Base-by-base conservation (phyloP, 2,888 invertebrate genomes). In the Rhogogaster chlorosoma region DNA sequence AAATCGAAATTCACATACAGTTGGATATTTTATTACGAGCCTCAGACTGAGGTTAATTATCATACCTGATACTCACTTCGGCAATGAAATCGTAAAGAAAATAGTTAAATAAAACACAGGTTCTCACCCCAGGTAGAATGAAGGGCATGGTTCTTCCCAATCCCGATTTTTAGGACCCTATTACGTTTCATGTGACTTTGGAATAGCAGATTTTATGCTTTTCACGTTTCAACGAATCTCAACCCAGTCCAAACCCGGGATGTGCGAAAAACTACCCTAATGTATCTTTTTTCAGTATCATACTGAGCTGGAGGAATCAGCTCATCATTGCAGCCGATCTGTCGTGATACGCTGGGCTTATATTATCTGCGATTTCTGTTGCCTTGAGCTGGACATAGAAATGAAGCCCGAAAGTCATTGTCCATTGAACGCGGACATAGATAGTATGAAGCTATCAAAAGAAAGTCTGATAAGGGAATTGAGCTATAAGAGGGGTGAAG, bases 391-490 rank as follows among this genome's bases (percentile, higher is more conserved):
- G 18, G 87, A 82, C 9, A 87, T 93, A 22, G 7, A 85, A 2
- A 87, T 90, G 87, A 86, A 87, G 0, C 89, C 89, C 12, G 91
- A 92, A n/a, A 70, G 85, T 29, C 92, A 93, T 85, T 91, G 87
- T 49, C 95, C 94, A 26, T 93, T 89, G 85, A 94, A 93, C 85
- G 93, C 93, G 29, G 93, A 93, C 1, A 93, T 91, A 7, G 94
- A 95, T 22, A 0, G 4, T 18, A 5, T 64, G 0, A 67, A 18
- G 29, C 4, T 15, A 38, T 32, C 53, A 2, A 83, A 67, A 49
- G 38, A 57, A 38, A 36, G 18, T 7, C 0, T 29, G 9, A 36
- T 32, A 32, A 84, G 53, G n/a, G 61, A 42, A 10, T 6, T 57
- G 36, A 53, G n/a, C 36, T 57, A 38, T 42, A 64, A 84, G 57